Conservation (phyloP, 1,140 invertebrate species). For the Caenorhabditis latens region DNA sequence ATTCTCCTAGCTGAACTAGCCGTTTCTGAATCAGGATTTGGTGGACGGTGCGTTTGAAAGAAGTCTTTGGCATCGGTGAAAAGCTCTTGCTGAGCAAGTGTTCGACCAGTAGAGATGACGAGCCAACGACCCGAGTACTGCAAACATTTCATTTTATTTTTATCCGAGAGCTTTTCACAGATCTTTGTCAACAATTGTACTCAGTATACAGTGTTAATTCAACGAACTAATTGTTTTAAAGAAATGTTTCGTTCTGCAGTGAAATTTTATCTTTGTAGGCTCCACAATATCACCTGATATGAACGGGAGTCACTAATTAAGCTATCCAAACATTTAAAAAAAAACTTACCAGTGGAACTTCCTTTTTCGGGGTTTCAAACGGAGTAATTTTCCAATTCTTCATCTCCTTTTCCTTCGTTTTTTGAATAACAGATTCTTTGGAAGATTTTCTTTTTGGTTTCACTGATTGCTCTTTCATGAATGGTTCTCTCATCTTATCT, state of each 20-base stretch:
- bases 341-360: conserved; percentile 14
- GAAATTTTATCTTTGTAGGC: too few relatives aligned
- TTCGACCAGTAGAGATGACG: conserved; percentile 39
- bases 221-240: background rate
- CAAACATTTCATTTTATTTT: conserved; percentile 22
- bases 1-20: background rate
- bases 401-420: conserved; percentile 41
- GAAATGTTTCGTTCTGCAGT: too few relatives aligned
- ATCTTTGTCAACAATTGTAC: background rate
- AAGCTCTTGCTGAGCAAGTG: conserved; percentile 27
- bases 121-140: conserved; percentile 50
- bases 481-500: background rate
- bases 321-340: too few relatives aligned
- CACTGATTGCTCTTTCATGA: background rate
- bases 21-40: background rate
- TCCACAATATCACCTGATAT: too few relatives aligned
- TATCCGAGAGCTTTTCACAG: background rate
- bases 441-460: background rate
- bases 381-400: conserved; percentile 13
- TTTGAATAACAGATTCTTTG: background rate
- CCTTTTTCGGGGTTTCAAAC: conserved; percentile 31
- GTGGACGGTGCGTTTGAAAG: background rate
- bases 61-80: conserved; percentile 35
- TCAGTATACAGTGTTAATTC: background rate
- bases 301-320: too few relatives aligned